A percentile compares a stretch with the other conserved stretches of the same genome.
These are phyloP conservation scores for Yponomeuta cagnagella DNA, from an alignment of 2,888 invertebrate genomes.

Conservation along the genomic window DNA sequence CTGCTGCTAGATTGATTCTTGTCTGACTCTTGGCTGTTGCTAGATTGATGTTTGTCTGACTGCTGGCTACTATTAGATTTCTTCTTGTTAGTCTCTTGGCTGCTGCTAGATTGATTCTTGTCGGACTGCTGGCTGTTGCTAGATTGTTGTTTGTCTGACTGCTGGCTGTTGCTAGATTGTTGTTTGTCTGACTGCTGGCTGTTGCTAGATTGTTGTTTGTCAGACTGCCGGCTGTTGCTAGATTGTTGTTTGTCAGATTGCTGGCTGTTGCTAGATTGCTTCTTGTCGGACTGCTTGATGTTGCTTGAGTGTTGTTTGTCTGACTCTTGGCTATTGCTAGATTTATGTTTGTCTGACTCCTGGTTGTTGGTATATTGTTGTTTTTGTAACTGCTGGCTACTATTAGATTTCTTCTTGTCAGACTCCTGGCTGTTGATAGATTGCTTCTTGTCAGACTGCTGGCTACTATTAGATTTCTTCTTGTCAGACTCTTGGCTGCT, in stretches of 20 bases:
- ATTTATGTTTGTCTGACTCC: background rate
- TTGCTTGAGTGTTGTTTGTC: background rate
- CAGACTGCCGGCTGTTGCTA: background rate
- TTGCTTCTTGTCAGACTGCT: background rate
- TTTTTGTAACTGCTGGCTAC: too few species aligned
- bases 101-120: background rate
- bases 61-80: background rate
- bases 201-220: background rate
- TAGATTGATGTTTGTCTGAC: background rate
- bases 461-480: background rate
- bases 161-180: too few species aligned
- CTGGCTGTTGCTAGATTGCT: background rate
- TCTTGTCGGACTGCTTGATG: background rate
- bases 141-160: too few species aligned
- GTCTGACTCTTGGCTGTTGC: background rate
- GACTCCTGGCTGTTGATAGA: background rate
- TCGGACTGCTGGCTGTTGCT: too few species aligned
- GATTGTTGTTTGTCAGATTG: background rate
- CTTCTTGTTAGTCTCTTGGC: background rate
- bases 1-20: background rate
- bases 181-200: background rate
- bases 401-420: too few species aligned
- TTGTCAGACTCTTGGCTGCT: background rate
- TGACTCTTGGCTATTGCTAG: background rate
- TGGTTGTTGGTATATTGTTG: background rate